Base-by-base conservation (phyloP, 2,888 invertebrate genomes). In the Plebejus argus region DNA sequence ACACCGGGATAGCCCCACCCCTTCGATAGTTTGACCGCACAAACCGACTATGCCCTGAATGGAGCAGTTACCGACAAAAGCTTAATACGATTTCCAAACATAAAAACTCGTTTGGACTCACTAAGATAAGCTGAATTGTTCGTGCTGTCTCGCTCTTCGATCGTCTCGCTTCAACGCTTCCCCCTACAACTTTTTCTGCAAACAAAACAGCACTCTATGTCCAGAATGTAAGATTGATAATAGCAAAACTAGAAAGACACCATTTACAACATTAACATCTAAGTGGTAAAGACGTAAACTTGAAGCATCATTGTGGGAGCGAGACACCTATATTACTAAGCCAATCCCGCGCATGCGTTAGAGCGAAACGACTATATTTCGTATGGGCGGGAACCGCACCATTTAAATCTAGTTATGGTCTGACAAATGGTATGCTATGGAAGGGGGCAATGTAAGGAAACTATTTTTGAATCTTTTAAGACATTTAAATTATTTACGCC, bases 391-490 rank as follows among this genome's bases (percentile, higher is more conserved):
- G 90, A 87, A 84, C 88, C 85, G 87, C 88, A 86, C 87, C 89
- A 90, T 92, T 94, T 93, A 94, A 94, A 94, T 93, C 92, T 90
- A 92, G 94, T 94, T 94, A 94, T 92, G 91, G 92, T 86, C 94
- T 93, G 94, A 93, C 93, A 94, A 94, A 94, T 93, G 94, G 94
- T 93, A 91, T 91, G 92, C 93, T 93, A 92, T 92, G 90, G 91
- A 92, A 53, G 93, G 92, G 93, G 94, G 93, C 91, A 91, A 92
- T 92, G 93, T 93, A 92, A 93, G 93, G 89, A 93, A 92, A 94
- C 94, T 94, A 94, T 94, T 94, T 94, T 94, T 94, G 94, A 94
- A 94, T 94, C 93, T 94, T 94, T 94, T 94, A 94, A 94, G 93
- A 94, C 93, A 92, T 91, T 92, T 94, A 93, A 93, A 94, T 93